Conservation (phyloP, 2,113 vertebrate genomes). For the Sinocyclocheilus rhinocerous region DNA sequence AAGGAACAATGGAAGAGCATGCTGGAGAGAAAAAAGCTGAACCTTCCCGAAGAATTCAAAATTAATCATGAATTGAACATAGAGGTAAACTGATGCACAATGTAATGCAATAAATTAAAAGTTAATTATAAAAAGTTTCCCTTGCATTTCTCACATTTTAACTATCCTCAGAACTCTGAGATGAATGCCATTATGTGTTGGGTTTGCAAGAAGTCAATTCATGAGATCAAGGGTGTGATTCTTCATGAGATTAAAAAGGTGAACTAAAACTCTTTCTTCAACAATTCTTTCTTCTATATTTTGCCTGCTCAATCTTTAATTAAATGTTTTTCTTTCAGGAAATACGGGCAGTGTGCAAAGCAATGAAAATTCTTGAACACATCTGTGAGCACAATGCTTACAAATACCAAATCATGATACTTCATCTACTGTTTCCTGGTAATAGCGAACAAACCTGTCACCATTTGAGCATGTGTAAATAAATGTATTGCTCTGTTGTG, state of each 20-base stretch:
- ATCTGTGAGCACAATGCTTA: slow-evolving; percentile 11
- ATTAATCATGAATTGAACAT: not conserved
- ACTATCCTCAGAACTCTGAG: not conserved
- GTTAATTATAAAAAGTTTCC: too few species aligned
- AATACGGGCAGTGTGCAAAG: slow-evolving; percentile 29
- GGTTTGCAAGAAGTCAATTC: slow-evolving; percentile 22
- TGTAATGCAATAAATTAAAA: not conserved
- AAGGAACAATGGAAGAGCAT: not conserved
- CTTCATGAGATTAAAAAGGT: slow-evolving; percentile 18
- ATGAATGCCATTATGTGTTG: slow-evolving; percentile 8
- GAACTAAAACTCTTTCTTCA: not conserved
- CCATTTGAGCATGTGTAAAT: slow-evolving; percentile 23
- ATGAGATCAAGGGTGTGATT: not conserved
- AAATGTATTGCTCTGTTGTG: not conserved
- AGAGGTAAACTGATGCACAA: not conserved
- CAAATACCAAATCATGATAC: slow-evolving; percentile 18
- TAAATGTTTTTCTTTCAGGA: slow-evolving; percentile 27
- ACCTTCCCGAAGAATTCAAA: slow-evolving; percentile 2
- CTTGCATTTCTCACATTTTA: not conserved
- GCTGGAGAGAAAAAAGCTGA: slow-evolving; percentile 1
- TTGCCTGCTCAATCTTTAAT: not conserved
- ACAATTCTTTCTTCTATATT: not conserved
- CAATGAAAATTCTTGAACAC: not conserved
- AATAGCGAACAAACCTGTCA: not conserved
- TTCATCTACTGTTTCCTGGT: slow-evolving; percentile 1